phyloP scores from a whole-genome alignment of 2,113 vertebrate genomes.

The Elachura formosa region DNA sequence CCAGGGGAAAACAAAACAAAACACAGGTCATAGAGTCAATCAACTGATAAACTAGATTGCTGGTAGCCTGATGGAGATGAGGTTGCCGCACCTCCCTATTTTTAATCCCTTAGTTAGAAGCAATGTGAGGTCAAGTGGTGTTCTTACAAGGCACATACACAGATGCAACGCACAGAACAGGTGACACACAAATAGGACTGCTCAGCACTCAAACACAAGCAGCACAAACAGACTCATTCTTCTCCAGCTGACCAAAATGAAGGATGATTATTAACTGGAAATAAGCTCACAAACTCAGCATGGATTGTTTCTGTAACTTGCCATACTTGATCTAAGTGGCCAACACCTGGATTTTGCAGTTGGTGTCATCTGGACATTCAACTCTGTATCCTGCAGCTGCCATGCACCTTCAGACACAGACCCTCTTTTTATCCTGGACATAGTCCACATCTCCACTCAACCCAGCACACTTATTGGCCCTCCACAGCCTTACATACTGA shows the following conservation, averaged over 20 bases:
- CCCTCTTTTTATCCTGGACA: background rate
- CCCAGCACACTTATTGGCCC: background rate
- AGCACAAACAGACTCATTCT: background rate
- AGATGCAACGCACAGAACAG: fast-evolving
- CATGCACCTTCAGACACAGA: background rate
- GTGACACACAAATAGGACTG: background rate
- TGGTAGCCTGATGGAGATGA: background rate
- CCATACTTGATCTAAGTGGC: background rate
- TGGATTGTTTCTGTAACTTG: background rate
- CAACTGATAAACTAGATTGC: background rate
- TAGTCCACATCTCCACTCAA: background rate
- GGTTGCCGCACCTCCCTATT: background rate
- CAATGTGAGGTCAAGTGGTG: background rate
- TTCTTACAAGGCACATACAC: background rate
- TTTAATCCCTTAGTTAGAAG: background rate
- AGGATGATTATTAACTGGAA: background rate
- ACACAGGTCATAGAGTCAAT: background rate
- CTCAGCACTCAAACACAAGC: background rate
- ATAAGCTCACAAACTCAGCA: background rate
- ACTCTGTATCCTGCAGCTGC: background rate
- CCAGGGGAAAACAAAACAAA: background rate
- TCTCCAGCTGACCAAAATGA: background rate
- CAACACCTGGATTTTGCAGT: background rate
- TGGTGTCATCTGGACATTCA: background rate
- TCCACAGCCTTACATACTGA: background rate